Evolutionary conservation across 1,140 invertebrate genomes (phyloP).

Genomic region (Pinna nobilis): DNA sequence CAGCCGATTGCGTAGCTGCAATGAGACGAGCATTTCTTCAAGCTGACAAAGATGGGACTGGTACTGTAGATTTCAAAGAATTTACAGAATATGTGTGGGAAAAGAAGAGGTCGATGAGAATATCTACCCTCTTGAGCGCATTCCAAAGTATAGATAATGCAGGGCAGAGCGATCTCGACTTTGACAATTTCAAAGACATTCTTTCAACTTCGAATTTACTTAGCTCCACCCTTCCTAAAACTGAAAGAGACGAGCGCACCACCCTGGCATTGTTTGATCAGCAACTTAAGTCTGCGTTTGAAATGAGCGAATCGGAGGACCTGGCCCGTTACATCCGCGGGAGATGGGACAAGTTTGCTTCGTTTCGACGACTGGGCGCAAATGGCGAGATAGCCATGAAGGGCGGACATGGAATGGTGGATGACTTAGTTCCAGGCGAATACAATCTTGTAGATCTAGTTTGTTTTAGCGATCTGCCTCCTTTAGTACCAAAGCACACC

Average conservation of each 20-base stretch:
- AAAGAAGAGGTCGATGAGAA: conserved; percentile 9
- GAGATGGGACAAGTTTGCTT: conserved; percentile 29
- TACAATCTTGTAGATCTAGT: conserved; percentile 39
- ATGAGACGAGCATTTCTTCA: conserved; percentile 44
- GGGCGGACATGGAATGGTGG: conserved; percentile 38
- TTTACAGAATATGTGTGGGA: conserved; percentile 42
- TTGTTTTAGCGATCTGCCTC: conserved; percentile 41
- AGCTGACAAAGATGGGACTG: conserved; percentile 38
- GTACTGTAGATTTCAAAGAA: conserved; percentile 39
- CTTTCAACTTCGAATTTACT: not conserved
- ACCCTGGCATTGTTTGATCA: not conserved
- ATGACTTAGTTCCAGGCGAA: conserved; percentile 38
- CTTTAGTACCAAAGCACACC: conserved; percentile 32
- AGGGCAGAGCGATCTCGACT: not conserved
- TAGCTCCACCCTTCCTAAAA: not conserved
- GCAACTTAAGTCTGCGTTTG: not conserved
- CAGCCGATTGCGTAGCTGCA: no score
- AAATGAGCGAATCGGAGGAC: conserved; percentile 1
- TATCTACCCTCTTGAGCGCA: conserved; percentile 14
- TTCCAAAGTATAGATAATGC: conserved; percentile 13
- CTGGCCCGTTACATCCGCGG: conserved; percentile 7
- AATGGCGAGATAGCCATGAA: conserved; percentile 34
- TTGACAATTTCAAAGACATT: not conserved
- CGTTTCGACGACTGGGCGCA: conserved; percentile 11
- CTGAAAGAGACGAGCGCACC: not conserved